phyloP scores from a whole-genome alignment of 2,797 vertebrate species.

The Rhinogobio ventralis region DNA sequence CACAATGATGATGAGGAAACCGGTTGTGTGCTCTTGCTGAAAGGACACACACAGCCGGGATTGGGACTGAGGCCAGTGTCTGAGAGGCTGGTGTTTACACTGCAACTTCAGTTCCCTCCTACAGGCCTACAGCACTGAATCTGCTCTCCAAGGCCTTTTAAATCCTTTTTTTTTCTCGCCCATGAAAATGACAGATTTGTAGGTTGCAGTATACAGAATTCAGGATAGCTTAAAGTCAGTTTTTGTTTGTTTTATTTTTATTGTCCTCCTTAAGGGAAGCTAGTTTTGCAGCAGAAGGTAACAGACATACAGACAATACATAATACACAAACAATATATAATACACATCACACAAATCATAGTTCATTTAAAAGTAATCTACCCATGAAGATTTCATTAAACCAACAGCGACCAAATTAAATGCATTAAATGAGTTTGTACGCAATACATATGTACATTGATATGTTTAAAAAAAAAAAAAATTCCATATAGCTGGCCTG shows the following conservation, averaged over 20 bases:
- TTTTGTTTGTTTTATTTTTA: neutral
- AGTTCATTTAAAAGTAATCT: neutral
- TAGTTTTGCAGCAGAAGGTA: neutral
- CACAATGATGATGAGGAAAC: constrained; percentile 39
- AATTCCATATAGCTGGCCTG: neutral
- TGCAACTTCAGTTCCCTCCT: constrained; percentile 3
- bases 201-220: neutral
- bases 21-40: constrained; percentile 23
- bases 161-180: neutral
- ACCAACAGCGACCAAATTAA: neutral
- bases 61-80: constrained; percentile 17
- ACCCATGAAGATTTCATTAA: neutral
- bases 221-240: neutral
- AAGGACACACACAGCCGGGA: neutral
- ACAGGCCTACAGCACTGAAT: constrained; percentile 1
- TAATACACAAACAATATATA: neutral
- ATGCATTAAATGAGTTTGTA: too few species aligned
- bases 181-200: constrained; percentile 22
- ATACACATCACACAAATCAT: neutral
- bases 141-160: neutral
- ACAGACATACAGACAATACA: neutral
- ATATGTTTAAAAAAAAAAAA: too few species aligned
- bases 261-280: neutral
- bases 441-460: neutral
- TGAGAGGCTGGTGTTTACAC: constrained; percentile 40